A percentile compares a stretch with the other conserved stretches of the same genome.
Evolutionary conservation across 2,113 vertebrate species (phyloP).

Genomic region (Cheilinus undulatus): DNA sequence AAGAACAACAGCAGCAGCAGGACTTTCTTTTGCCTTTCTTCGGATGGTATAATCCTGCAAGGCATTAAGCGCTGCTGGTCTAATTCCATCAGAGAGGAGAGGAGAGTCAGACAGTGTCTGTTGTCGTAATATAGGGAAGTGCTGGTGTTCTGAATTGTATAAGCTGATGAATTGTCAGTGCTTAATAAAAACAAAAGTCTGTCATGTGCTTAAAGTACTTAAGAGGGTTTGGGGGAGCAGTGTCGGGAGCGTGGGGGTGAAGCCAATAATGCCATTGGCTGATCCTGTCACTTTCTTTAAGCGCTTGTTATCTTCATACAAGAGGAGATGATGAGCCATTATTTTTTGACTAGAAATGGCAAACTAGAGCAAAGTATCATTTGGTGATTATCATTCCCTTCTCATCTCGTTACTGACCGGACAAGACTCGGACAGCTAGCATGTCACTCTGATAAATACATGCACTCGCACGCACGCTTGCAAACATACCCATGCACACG

Average conservation of each 20-base stretch:
- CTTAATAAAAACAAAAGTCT: slow-evolving; percentile 73
- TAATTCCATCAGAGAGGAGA: slow-evolving; percentile 68
- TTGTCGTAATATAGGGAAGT: slow-evolving; percentile 76
- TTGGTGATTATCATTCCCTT: slow-evolving; percentile 81
- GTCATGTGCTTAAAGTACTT: slow-evolving; percentile 71
- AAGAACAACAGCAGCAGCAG: slow-evolving; percentile 34
- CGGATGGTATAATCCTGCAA: slow-evolving; percentile 60
- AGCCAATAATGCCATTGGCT: slow-evolving; percentile 45
- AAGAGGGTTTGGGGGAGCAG: slow-evolving; percentile 51
- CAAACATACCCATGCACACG: slow-evolving; percentile 52
- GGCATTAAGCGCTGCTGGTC: slow-evolving; percentile 68
- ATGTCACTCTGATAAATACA: slow-evolving; percentile 75
- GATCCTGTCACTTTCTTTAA: slow-evolving; percentile 73
- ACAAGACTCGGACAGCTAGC: slow-evolving; percentile 39
- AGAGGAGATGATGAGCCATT: slow-evolving; percentile 74
- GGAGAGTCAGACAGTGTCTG: slow-evolving; percentile 71
- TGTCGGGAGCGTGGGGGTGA: slow-evolving; percentile 35
- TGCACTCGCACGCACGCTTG: slow-evolving; percentile 64
- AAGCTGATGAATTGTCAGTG: slow-evolving; percentile 80
- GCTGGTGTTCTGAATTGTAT: slow-evolving; percentile 83
- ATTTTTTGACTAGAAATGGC: slow-evolving; percentile 84
- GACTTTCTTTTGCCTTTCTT: slow-evolving; percentile 51
- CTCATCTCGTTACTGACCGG: slow-evolving; percentile 57
- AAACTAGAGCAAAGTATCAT: slow-evolving; percentile 81
- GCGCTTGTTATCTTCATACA: slow-evolving; percentile 75